phyloP scores from a whole-genome alignment of 2,797 vertebrate genomes.

The Falco rusticolus region DNA sequence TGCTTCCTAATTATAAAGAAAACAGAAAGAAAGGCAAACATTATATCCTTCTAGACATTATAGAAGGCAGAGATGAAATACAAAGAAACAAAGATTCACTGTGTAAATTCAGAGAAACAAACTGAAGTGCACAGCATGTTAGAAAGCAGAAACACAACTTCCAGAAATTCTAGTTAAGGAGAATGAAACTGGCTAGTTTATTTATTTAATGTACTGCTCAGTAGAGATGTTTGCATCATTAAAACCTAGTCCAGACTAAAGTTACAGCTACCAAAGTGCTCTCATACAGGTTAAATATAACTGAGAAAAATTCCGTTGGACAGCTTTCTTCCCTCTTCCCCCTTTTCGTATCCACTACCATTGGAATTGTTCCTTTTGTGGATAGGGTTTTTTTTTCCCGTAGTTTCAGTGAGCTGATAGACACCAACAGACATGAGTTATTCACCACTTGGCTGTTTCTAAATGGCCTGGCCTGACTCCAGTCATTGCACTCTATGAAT shows the following conservation, averaged over 20 bases:
- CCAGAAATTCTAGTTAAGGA: not conserved
- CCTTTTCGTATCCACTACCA: accelerated
- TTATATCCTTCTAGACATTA: not conserved
- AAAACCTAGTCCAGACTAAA: not conserved
- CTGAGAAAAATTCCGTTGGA: not conserved
- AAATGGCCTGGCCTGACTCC: not conserved
- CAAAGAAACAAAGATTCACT: not conserved
- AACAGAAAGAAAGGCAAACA: not conserved
- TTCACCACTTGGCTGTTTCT: not conserved
- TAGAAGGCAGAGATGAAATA: not conserved
- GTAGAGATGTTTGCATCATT: not conserved
- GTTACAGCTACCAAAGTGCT: not conserved
- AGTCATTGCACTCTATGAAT: not conserved
- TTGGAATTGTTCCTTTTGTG: not conserved
- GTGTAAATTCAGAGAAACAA: not conserved
- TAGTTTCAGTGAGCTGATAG: not conserved
- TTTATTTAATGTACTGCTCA: not conserved
- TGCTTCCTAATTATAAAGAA: not conserved
- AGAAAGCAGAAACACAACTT: not conserved
- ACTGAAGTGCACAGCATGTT: accelerated
- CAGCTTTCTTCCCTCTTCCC: not conserved
- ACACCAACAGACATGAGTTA: accelerated
- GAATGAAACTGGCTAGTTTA: not conserved
- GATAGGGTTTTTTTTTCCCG: accelerated
- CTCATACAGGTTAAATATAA: not conserved